Base-by-base conservation (phyloP, 2,113 vertebrate genomes). In the Paramormyrops kingsleyae region DNA sequence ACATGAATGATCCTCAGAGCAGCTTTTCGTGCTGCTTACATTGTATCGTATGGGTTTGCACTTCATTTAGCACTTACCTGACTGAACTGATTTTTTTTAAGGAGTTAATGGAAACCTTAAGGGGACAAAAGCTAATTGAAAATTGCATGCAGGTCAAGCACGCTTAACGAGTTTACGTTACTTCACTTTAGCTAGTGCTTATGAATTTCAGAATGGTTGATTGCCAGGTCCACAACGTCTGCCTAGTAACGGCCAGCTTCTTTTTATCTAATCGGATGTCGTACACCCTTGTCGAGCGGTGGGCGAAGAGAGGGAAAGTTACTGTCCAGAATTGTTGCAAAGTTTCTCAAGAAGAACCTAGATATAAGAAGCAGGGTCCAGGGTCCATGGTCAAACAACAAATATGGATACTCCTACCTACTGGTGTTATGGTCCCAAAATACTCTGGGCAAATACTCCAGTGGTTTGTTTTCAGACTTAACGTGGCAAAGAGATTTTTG, bases 121-220 rank as follows among this genome's bases (percentile, higher is more conserved):
- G 94, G 95, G 94, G 93, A 94, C 93, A 90, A 94, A 94, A 95
- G 93, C 94, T 95, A 95, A 96, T 95, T 96, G 95, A 95, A 96
- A 90, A 95, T 94, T 94, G 95, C 95, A 94, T 94, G 93, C 94
- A 94, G 95, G 95, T 96, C 95, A 95, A 94, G 95, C 94, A 94
- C 93, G 93, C 95, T 95, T 95, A 96, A 95, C 94, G 95, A 95
- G 93, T 95, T 94, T 93, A 93, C 93, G 94, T 95, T 95, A 95
- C 94, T 95, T 95, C 93, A 93, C 91, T 93, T 95, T 86, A 83
- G 50, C 90, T 83, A 44, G 52, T 52, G 83, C 80, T 53, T 87
- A 80, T 95, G 93, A 95, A 93, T 94, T 94, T 95, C 95, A 94
- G 92, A 92, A 94, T 90, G 93, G 93, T 92, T 92, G 92, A 95